Evolutionary conservation across 2,113 vertebrate species (phyloP), one percentile per base, ranked within the genome.

Genomic region (Bujurquina vittata): DNA sequence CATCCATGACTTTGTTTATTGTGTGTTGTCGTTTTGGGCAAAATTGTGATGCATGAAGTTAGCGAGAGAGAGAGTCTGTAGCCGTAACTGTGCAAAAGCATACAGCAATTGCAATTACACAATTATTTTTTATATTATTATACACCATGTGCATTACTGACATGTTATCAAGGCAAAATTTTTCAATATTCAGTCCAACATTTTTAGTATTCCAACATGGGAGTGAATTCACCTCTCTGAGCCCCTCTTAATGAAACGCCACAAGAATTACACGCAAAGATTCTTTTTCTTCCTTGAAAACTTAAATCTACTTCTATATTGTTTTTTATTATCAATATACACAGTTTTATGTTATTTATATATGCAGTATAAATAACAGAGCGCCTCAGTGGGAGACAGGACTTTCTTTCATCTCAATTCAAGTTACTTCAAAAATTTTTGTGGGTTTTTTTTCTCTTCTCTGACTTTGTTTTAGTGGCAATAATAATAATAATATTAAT

Each of bases 361-460:
- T 29, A 77, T 29, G 46, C 55, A 63, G 37, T 75, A 73, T 87
- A 62, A 82, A 87, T 81, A 88, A 75, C 43, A 62, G 18, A 85
- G 43, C 3, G 55, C 22, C 49, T 76, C 35, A 40, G 73, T 61
- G 61, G 49, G 81, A 59, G 40, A 52, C 35, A 29, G 49, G 7
- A 11, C 35, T 22, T 82, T 84, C 78, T 87, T 89, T 89, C 29
- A 88, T 84, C 88, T 87, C 35, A 26, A 46, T 43, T 75, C 80
- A 57, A 81, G 18, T 54, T 54, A 49, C 73, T 80, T 79, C 52
- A 76, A 40, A 75, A 61, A 33, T 60, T 63, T 43, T 15, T 29
- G 20, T 0, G 18, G 12, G 20, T 72, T 55, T 31, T 22, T 20
- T 23, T 46, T 15, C 26, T 22, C 22, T 46, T 59, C 17, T 37